Evolutionary conservation across 1,140 invertebrate species (phyloP).

Genomic region (Achatina immaculata): DNA sequence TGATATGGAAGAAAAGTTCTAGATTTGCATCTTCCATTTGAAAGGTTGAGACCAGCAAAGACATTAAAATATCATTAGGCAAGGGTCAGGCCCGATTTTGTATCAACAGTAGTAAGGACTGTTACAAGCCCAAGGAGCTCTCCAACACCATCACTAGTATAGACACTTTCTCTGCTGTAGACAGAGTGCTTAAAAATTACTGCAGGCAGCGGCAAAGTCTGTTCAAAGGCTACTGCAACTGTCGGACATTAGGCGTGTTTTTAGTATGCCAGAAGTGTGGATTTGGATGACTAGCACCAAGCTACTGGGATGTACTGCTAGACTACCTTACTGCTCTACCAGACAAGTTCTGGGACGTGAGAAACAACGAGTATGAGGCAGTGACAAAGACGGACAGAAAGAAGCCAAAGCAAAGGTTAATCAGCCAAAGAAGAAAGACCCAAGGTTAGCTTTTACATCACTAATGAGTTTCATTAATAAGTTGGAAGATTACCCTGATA

Average conservation of each 20-base stretch:
- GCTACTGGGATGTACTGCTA: constrained; percentile 47
- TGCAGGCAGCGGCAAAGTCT: constrained; percentile 58
- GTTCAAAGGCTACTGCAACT: constrained; percentile 64
- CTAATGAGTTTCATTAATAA: too few relatives aligned
- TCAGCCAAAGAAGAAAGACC: not conserved
- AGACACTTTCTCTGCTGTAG: constrained; percentile 59
- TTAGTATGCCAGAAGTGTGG: constrained; percentile 65
- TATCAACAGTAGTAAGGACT: constrained; percentile 74
- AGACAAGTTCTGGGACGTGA: constrained; percentile 37
- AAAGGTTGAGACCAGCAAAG: constrained; percentile 78
- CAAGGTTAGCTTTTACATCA: not conserved
- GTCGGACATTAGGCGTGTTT: constrained; percentile 66
- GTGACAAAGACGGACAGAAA: not conserved
- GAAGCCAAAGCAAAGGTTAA: not conserved
- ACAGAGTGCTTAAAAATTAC: constrained; percentile 59
- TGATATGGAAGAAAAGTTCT: too few relatives aligned
- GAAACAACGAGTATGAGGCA: not conserved
- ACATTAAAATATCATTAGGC: constrained; percentile 76
- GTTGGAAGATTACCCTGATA: too few relatives aligned
- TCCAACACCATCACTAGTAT: constrained; percentile 50
- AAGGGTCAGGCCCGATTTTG: constrained; percentile 86
- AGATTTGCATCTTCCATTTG: too few relatives aligned
- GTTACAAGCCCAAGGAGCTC: constrained; percentile 56
- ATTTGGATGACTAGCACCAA: constrained; percentile 50
- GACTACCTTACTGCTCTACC: constrained; percentile 41